phyloP scores from a whole-genome alignment of 2,113 vertebrate genomes.

The Emydocephalus ijimae region DNA sequence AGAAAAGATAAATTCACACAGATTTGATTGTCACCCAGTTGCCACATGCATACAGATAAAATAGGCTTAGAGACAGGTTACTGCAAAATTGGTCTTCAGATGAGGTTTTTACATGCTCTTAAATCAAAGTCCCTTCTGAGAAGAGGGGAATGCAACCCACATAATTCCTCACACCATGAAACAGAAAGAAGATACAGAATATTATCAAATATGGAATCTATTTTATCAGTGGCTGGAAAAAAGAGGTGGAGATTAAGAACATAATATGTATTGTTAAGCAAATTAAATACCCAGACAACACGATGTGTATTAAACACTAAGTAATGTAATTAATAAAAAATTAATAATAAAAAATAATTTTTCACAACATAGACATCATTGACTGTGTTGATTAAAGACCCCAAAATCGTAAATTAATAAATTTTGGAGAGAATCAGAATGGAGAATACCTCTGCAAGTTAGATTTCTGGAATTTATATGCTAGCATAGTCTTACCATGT shows the following conservation, averaged over 20 bases:
- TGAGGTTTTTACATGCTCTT: not conserved
- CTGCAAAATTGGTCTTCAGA: not conserved
- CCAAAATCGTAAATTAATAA: not conserved
- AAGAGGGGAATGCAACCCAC: not conserved
- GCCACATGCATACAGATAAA: not conserved
- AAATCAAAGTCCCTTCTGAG: not conserved
- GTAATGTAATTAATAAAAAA: too few relatives aligned
- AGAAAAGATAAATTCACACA: not conserved
- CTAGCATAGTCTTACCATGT: too few relatives aligned
- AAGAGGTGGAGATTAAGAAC: too few relatives aligned
- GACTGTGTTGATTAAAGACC: not conserved
- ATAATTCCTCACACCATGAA: not conserved
- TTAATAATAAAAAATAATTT: not conserved
- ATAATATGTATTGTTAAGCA: too few relatives aligned
- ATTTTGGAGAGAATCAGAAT: not conserved
- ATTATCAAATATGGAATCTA: too few relatives aligned
- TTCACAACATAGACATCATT: not conserved
- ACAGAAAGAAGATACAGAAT: too few relatives aligned
- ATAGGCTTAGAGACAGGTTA: not conserved
- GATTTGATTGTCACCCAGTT: not conserved
- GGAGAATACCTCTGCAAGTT: not conserved
- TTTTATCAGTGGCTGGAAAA: too few relatives aligned
- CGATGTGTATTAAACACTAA: too few relatives aligned
- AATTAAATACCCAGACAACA: too few relatives aligned
- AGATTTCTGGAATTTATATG: not conserved